phyloP scores from a whole-genome alignment of 2,113 vertebrate species.

The Tetrao urogallus region DNA sequence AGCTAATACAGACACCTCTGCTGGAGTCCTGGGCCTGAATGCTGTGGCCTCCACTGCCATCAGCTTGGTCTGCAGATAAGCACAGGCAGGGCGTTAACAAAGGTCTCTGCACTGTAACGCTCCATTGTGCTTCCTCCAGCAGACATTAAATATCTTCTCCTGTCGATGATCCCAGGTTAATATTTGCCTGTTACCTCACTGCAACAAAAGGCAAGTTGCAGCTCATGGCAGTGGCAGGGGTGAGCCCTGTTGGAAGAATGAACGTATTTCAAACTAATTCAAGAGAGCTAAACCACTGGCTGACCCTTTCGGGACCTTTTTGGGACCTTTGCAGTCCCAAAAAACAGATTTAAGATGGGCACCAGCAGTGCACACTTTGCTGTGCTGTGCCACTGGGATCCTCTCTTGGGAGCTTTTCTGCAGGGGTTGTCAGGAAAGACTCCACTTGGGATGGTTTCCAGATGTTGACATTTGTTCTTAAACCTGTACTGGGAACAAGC shows the following conservation, averaged over 20 bases:
- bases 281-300: neutral
- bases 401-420: neutral
- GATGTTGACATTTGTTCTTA: neutral
- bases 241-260: neutral
- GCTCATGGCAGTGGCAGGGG: neutral
- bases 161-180: neutral
- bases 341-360: neutral
- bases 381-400: neutral
- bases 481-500: neutral
- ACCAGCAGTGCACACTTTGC: neutral
- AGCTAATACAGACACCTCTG: neutral
- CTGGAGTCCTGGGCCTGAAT: neutral
- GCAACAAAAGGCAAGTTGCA: neutral
- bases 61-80: neutral
- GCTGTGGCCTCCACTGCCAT: neutral
- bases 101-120: neutral
- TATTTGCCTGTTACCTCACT: neutral
- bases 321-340: neutral
- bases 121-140: neutral
- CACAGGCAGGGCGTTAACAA: neutral
- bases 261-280: neutral
- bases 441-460: neutral
- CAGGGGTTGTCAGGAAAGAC: neutral
- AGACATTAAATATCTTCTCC: neutral
- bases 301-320: neutral